A percentile compares a stretch with the other conserved stretches of the same genome.
phyloP scores from a whole-genome alignment of 2,888 invertebrate species.

The Oscheius sp. region DNA sequence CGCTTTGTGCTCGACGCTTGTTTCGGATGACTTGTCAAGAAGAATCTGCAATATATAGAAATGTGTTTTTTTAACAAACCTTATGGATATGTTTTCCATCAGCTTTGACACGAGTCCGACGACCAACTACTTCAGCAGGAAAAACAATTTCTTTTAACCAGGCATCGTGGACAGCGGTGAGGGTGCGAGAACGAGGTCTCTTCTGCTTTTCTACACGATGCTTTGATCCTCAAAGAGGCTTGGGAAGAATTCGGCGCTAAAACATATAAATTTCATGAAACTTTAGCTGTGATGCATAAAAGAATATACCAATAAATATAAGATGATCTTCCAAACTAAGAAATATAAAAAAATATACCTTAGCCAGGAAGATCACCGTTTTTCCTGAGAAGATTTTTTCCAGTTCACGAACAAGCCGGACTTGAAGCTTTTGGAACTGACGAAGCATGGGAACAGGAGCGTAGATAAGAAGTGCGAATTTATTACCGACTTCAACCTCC shows the following conservation, averaged over 20 bases:
- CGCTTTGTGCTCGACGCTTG: conserved; percentile 99
- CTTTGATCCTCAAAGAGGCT: conserved; percentile 89
- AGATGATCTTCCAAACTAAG: too few relatives aligned
- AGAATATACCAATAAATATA: background rate
- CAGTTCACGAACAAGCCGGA: conserved; percentile 92
- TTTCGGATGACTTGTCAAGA: conserved; percentile 96
- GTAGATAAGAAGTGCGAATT: conserved; percentile 96
- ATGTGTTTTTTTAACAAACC: conserved; percentile 58
- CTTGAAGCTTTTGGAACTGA: conserved; percentile 97
- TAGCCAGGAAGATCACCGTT: conserved; percentile 95
- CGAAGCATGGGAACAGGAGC: conserved; percentile 98
- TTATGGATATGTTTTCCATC: conserved; percentile 96
- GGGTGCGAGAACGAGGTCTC: too few relatives aligned
- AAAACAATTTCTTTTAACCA: conserved; percentile 96
- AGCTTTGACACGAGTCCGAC: conserved; percentile 92
- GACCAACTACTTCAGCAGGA: conserved; percentile 99
- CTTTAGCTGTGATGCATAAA: background rate
- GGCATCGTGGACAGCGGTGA: conserved; percentile 96
- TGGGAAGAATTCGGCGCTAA: conserved; percentile 95
- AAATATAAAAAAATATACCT: conserved; percentile 60
- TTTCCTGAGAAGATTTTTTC: conserved; percentile 99
- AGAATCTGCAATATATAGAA: conserved; percentile 59
- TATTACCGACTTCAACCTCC: conserved; percentile 89
- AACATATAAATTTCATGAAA: conserved; percentile 35
- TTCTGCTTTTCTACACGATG: conserved; percentile 79